These are phyloP conservation scores for Cairina moschata DNA, from an alignment of 2,113 vertebrate genomes.

Conservation along the genomic window DNA sequence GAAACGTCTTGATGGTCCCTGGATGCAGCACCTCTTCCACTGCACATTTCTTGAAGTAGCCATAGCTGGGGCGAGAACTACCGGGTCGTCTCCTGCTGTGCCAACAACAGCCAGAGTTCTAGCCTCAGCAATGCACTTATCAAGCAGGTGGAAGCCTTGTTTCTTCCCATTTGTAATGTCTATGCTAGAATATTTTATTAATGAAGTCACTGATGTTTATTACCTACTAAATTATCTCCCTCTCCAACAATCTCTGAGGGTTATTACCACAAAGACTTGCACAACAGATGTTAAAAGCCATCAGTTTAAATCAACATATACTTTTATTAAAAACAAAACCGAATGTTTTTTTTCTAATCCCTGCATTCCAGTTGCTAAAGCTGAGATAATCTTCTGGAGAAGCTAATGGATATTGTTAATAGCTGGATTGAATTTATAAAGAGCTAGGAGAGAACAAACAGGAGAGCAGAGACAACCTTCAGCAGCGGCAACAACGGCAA, in stretches of 20 bases:
- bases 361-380: constrained; percentile 67
- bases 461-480: constrained; percentile 53
- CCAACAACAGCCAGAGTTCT: not conserved
- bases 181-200: constrained; percentile 60
- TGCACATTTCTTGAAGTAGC: fast-evolving
- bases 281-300: constrained; percentile 71
- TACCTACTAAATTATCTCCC: constrained; percentile 61
- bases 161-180: not conserved
- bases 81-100: not conserved
- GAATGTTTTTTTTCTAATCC: constrained; percentile 46
- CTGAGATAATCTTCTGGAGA: constrained; percentile 70
- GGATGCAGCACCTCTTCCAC: not conserved
- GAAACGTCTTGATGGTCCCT: not conserved
- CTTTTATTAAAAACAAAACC: constrained; percentile 69
- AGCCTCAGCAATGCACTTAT: not conserved
- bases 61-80: fast-evolving
- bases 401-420: constrained; percentile 71
- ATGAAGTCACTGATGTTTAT: constrained; percentile 65
- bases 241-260: constrained; percentile 52
- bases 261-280: constrained; percentile 66
- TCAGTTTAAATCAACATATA: constrained; percentile 69
- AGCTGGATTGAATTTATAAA: constrained; percentile 69
- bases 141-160: constrained; percentile 47
- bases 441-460: constrained; percentile 54
- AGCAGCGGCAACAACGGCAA: not conserved